Base-by-base conservation (phyloP, 1,140 invertebrate species). In the Cephus cinctus region DNA sequence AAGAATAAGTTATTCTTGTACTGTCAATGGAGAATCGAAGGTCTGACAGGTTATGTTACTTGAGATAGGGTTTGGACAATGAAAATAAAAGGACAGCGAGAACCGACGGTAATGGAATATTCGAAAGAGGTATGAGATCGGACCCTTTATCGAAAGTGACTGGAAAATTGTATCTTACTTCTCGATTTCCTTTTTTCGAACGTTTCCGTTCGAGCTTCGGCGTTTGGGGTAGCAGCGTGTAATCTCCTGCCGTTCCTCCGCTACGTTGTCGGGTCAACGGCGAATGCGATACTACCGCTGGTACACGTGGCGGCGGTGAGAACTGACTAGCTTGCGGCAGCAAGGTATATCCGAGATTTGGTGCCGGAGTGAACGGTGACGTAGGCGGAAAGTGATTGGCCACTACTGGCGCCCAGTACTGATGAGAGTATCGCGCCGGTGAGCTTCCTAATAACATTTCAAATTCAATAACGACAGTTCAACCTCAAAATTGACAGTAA, bases 361-460 rank as follows among this genome's bases (percentile, higher is more conserved):
- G 69, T n/a, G 60, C 54, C 50, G 55, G 67, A 45, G 64, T 61
- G 68, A 85, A 85, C 35, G 83, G 83, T 15, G 83, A 84, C 45
- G 78, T 76, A 8, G 75, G 70, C 5, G 83, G 77, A 53, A 85
- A 85, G 57, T 85, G 83, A 12, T 80, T 83, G 6, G 82, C 82
- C 38, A 77, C 72, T 16, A 84, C 71, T 4, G 83, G 83, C 34
- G 80, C 72, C 83, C 83, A 85, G 48, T 78, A 78, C 68, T 82
- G 61, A 35, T 75, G 63, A 32, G 69, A 69, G 23, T 64, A 52
- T 36, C 65, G 63, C 11, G 65, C 48, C 16, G 75, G 64, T 25
- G 76, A 74, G 43, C 62, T 63, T 53, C 54, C 70, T 75, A 58
- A 30, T 52, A 59, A 51, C 34, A 40, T 22, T 38, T 48, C 23